phyloP scores from a whole-genome alignment of 2,888 invertebrate genomes.

The Orthonychiurus folsomi region DNA sequence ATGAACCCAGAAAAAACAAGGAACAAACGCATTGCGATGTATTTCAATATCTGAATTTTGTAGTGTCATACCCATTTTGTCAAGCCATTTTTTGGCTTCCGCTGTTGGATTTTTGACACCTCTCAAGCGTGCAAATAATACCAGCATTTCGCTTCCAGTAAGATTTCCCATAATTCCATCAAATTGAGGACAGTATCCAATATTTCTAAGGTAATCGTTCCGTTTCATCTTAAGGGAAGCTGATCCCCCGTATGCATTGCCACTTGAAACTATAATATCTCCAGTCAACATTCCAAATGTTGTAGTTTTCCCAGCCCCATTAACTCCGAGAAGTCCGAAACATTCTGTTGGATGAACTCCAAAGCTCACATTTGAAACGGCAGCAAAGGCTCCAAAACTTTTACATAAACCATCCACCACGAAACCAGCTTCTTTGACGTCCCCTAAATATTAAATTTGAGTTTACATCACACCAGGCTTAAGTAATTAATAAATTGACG shows the following conservation, averaged over 20 bases:
- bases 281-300: constrained; percentile 52
- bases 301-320: constrained; percentile 52
- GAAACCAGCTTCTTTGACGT: constrained; percentile 21
- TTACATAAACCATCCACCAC: constrained; percentile 25
- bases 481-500: too few species aligned
- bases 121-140: constrained; percentile 61
- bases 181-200: constrained; percentile 88
- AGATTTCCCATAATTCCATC: constrained; percentile 68
- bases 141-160: constrained; percentile 65
- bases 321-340: constrained; percentile 42
- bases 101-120: constrained; percentile 49
- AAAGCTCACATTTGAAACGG: constrained; percentile 25
- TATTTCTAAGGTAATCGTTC: constrained; percentile 10
- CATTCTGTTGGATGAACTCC: constrained; percentile 26
- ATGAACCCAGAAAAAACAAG: constrained; percentile 16
- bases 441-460: constrained; percentile 13
- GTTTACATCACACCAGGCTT: too few species aligned
- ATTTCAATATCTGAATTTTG: not conserved
- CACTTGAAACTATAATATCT: constrained; percentile 45
- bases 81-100: constrained; percentile 28
- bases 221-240: constrained; percentile 36
- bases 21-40: not conserved
- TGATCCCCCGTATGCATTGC: constrained; percentile 43
- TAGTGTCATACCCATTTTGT: constrained; percentile 6
- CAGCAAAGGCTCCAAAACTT: constrained; percentile 26